Conservation (phyloP, 2,888 invertebrate genomes). For the Ypsolopha sequella region DNA sequence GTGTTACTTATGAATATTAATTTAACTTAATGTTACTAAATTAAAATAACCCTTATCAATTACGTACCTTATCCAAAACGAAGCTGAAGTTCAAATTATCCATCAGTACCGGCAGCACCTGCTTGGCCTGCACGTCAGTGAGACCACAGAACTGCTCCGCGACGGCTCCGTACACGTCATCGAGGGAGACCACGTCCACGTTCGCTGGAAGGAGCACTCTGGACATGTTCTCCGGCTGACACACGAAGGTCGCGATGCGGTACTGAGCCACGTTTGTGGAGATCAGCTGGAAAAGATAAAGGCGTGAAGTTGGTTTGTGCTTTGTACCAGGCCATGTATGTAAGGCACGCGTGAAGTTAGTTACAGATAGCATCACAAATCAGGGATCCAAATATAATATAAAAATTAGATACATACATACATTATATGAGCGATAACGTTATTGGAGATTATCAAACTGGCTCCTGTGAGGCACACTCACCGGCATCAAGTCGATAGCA, state of each 20-base stretch:
- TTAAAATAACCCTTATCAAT: too few species aligned
- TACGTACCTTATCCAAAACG: conserved; percentile 39
- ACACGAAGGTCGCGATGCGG: conserved; percentile 36
- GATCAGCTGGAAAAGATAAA: conserved; percentile 25
- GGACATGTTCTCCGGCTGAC: conserved; percentile 35
- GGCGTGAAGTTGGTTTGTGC: neutral
- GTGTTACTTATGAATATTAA: neutral
- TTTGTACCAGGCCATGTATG: neutral
- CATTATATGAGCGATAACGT: too few species aligned
- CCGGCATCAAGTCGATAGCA: conserved; percentile 40
- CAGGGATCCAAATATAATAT: too few species aligned
- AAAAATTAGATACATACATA: too few species aligned
- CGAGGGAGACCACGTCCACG: conserved; percentile 20
- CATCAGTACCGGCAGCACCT: conserved; percentile 43
- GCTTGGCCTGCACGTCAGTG: conserved; percentile 40
- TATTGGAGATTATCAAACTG: too few species aligned
- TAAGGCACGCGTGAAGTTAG: neutral
- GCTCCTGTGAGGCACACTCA: conserved; percentile 17
- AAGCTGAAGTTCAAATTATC: conserved; percentile 48
- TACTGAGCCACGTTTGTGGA: conserved; percentile 26
- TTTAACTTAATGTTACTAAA: too few species aligned
- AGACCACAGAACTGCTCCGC: conserved; percentile 56
- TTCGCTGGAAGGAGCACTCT: conserved; percentile 27
- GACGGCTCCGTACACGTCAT: conserved; percentile 44
- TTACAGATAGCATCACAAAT: too few species aligned